Percentiles rank a stretch among this genome's conserved stretches.
phyloP scores from a whole-genome alignment of 1,140 invertebrate genomes.

The Helicorthomorpha holstii region DNA sequence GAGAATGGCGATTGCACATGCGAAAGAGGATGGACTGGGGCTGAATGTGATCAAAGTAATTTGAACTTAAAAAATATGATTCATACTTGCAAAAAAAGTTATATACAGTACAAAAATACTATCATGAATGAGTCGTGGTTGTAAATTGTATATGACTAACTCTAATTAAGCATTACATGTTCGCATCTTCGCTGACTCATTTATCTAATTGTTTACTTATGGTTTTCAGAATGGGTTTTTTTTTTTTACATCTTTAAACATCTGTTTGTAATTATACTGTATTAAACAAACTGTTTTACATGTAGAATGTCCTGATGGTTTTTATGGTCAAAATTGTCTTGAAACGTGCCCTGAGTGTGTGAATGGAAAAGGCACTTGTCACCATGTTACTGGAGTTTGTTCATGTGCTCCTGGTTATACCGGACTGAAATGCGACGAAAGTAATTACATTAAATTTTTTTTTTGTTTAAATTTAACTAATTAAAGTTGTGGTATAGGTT shows the following conservation, averaged over 20 bases:
- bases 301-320: conserved; percentile 45
- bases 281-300: too few species aligned
- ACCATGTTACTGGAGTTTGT: conserved; percentile 72
- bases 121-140: too few species aligned
- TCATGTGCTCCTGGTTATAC: conserved; percentile 66
- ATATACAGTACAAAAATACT: too few species aligned
- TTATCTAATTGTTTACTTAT: too few species aligned
- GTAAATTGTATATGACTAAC: too few species aligned
- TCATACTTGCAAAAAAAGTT: not conserved
- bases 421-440: conserved; percentile 62
- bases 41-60: conserved; percentile 35
- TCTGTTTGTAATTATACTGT: too few species aligned
- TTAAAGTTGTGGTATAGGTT: conserved; percentile 30
- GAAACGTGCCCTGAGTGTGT: conserved; percentile 51
- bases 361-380: conserved; percentile 55
- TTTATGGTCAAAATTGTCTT: conserved; percentile 62
- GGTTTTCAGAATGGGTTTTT: too few species aligned
- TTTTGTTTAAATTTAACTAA: not conserved
- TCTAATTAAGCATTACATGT: too few species aligned
- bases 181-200: conserved; percentile 1
- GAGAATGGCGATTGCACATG: conserved; percentile 63
- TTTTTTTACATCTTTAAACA: too few species aligned
- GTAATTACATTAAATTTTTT: conserved; percentile 11
- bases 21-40: conserved; percentile 63
- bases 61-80: conserved; percentile 1